Evolutionary conservation across 2,797 vertebrate species (phyloP), one percentile per base, ranked within the genome.

Genomic region (Galago senegalensis): DNA sequence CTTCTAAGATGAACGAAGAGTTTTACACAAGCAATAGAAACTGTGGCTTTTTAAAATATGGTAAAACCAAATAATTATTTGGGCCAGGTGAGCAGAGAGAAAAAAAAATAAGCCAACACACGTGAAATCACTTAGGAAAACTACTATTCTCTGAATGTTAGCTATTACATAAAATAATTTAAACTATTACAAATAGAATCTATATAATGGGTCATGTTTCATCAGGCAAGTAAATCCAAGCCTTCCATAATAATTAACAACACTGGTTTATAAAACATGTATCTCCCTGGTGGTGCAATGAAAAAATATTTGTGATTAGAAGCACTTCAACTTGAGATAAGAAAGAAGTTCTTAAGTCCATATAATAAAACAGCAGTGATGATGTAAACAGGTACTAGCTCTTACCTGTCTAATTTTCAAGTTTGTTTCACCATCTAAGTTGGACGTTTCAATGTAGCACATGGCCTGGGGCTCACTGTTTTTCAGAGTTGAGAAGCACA

Each of bases 391-490:
- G 20, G 40, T 7, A 53, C 0, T 72, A 91, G 94, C 81, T 98
- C 98, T 98, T 98, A 99, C 99, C 99, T 99, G 99, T 98, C 99
- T 98, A 97, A 99, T 99, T 99, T 99, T 99, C 94, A 99, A 99
- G 98, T 99, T 99, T 46, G 99, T 99, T 98, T 99, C 99, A 97
- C 99, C 99, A 96, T 99, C 99, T 98, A 99, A 98, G 98, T 99
- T 99, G 95, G 99, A 99, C 10, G 99, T 99, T 99, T 99, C 99
- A 49, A 99, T 99, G 98, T 99, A 99, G 98, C 99, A 99, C 99
- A 99, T 99, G 63, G 99, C 99, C 98, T 99, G 99, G 21, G 99
- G 99, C 97, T 99, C 99, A 98, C 99, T 99, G 98, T 96, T 95
- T 96, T 90, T 96, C 91, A 97, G 96, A 97, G 96, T 93, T 27